These are phyloP conservation scores for Scarus forsteni DNA, from an alignment of 2,797 vertebrate genomes.

Conservation along the genomic window DNA sequence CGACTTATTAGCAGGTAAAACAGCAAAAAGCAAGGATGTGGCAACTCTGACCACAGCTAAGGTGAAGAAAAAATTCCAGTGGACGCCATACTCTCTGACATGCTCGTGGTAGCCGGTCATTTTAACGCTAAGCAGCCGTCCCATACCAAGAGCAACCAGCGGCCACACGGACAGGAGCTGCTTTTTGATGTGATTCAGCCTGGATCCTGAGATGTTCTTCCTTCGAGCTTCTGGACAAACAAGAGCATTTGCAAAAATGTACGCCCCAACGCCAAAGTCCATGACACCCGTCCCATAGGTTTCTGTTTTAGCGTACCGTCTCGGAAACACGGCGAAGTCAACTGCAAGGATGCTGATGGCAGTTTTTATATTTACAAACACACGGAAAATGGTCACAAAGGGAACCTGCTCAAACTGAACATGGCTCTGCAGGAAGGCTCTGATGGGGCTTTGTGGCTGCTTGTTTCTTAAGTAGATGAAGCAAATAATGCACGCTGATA, in stretches of 20 bases:
- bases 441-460: conserved; percentile 61
- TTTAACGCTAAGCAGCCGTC: conserved; percentile 88
- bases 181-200: conserved; percentile 75
- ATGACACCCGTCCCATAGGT: conserved; percentile 96
- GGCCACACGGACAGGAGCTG: conserved; percentile 90
- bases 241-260: conserved; percentile 91
- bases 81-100: conserved; percentile 92
- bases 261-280: conserved; percentile 95
- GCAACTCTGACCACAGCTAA: conserved; percentile 88
- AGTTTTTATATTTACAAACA: conserved; percentile 90
- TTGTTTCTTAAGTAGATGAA: conserved; percentile 75
- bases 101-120: conserved; percentile 92
- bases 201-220: conserved; percentile 72
- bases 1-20: conserved; percentile 82
- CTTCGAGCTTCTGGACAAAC: conserved; percentile 92
- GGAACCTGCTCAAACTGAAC: conserved; percentile 85
- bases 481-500: conserved; percentile 75
- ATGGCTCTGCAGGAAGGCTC: conserved; percentile 79
- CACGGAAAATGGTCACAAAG: conserved; percentile 90
- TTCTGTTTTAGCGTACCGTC: conserved; percentile 95
- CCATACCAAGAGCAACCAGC: conserved; percentile 88
- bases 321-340: conserved; percentile 93
- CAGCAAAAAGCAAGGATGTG: conserved; percentile 85
- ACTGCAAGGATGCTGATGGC: conserved; percentile 94
- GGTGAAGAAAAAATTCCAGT: conserved; percentile 99